A percentile compares a stretch with the other conserved stretches of the same genome.
Conservation (phyloP, 2,113 vertebrate genomes). For the Synodontis membranacea region DNA sequence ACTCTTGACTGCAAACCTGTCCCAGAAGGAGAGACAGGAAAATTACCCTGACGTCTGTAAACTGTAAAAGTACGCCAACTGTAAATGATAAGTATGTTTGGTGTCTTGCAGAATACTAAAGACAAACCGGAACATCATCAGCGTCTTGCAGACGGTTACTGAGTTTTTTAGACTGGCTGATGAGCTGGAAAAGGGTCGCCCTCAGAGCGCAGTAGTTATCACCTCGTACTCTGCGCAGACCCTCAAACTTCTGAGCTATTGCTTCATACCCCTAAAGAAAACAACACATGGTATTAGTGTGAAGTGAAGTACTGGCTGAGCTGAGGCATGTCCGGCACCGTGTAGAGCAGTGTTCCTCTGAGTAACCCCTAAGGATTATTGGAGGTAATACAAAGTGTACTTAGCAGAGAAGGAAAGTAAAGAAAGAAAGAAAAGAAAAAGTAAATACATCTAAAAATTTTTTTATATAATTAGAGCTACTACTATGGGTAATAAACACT, state of each 20-base stretch:
- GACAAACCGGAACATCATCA: constrained; percentile 65
- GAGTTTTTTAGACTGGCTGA: constrained; percentile 68
- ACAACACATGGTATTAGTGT: neutral
- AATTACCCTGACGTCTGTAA: neutral
- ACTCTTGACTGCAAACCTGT: neutral
- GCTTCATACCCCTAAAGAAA: constrained; percentile 77
- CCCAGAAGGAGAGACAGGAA: neutral
- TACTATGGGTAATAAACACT: neutral
- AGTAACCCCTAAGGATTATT: neutral
- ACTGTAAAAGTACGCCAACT: neutral
- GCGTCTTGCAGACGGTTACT: constrained; percentile 73
- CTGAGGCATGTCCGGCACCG: neutral
- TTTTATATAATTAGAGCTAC: neutral
- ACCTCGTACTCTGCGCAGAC: constrained; percentile 79
- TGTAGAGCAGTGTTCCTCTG: neutral
- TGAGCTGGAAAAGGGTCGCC: constrained; percentile 82
- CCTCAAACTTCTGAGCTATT: constrained; percentile 73
- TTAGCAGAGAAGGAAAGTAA: neutral
- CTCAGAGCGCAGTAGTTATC: constrained; percentile 87
- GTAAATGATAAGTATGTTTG: neutral
- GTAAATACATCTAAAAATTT: no score
- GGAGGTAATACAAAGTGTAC: neutral
- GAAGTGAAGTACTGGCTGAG: neutral
- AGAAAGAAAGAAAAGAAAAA: neutral
- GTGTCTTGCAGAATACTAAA: neutral